Evolutionary conservation across 2,113 vertebrate species (phyloP).

Genomic region (Myiopsitta monachus): DNA sequence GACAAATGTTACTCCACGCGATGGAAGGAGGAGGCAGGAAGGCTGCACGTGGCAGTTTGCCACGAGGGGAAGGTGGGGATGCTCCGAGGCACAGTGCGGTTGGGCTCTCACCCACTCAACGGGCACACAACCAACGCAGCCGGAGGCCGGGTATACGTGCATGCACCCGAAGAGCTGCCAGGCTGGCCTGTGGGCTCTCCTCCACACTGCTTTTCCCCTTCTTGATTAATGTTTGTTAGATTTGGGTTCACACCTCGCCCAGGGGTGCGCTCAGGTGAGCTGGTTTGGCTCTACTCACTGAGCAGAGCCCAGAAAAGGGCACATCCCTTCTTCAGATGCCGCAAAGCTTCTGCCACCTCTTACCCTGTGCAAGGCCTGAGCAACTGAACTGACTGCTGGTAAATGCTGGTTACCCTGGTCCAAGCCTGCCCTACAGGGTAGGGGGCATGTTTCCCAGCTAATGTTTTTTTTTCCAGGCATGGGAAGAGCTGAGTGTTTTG

Average conservation of each 20-base stretch:
- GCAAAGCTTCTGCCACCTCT: background rate
- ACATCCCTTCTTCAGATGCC: background rate
- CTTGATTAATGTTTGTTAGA: background rate
- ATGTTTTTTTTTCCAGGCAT: background rate
- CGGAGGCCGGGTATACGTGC: background rate
- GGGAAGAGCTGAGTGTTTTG: background rate
- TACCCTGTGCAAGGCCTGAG: background rate
- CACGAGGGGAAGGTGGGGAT: background rate
- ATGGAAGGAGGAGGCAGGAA: background rate
- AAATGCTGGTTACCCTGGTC: background rate
- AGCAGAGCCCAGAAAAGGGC: background rate
- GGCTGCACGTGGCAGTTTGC: background rate
- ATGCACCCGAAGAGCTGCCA: background rate
- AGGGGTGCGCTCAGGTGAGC: background rate
- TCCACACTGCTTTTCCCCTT: background rate
- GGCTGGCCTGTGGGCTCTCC: background rate
- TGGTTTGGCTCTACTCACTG: background rate
- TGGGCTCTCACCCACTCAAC: background rate
- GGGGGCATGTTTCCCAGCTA: background rate
- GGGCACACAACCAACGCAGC: background rate
- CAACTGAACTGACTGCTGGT: background rate
- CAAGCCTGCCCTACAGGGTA: background rate
- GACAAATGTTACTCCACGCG: accelerated
- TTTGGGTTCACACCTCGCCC: background rate
- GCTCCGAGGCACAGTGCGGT: background rate